A percentile compares a stretch with the other conserved stretches of the same genome.
Evolutionary conservation across 2,888 invertebrate genomes (phyloP).

Genomic region (Patella pellucida): DNA sequence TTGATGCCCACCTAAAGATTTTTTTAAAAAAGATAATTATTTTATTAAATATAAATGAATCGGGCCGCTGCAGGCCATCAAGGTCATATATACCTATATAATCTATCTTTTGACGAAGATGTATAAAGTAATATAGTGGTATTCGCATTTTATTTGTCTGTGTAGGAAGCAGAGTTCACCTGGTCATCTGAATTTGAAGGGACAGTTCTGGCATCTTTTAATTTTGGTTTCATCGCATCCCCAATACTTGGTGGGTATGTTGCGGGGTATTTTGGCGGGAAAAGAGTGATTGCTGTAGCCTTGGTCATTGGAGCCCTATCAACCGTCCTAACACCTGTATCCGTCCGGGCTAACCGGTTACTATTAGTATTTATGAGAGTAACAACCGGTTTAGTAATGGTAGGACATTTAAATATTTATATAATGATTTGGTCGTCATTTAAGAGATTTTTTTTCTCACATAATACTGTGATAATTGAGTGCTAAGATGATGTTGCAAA

Average conservation of each 20-base stretch:
- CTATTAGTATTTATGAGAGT: slow-evolving; percentile 81
- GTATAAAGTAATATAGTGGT: too few species aligned
- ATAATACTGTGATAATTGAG: slow-evolving; percentile 8
- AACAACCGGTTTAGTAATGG: slow-evolving; percentile 86
- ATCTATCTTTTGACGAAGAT: too few species aligned
- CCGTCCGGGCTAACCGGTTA: slow-evolving; percentile 79
- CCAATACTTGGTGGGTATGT: slow-evolving; percentile 71
- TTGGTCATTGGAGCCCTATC: slow-evolving; percentile 86
- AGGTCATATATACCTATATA: too few species aligned
- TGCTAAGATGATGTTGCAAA: too few species aligned
- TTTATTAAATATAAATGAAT: too few species aligned
- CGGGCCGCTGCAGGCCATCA: too few species aligned
- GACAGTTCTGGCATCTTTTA: slow-evolving; percentile 56
- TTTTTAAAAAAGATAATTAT: too few species aligned
- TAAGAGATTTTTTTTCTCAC: neutral
- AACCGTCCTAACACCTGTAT: slow-evolving; percentile 83
- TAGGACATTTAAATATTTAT: slow-evolving; percentile 55
- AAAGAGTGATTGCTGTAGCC: slow-evolving; percentile 84
- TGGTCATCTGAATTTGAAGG: slow-evolving; percentile 55
- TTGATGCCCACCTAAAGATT: too few species aligned
- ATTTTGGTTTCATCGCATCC: slow-evolving; percentile 62
- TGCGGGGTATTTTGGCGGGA: slow-evolving; percentile 88
- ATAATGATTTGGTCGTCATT: too few species aligned
- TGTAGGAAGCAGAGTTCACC: slow-evolving; percentile 32
- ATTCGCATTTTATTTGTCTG: too few species aligned